phyloP scores from a whole-genome alignment of 2,797 vertebrate genomes.

The Echeneis naucrates region DNA sequence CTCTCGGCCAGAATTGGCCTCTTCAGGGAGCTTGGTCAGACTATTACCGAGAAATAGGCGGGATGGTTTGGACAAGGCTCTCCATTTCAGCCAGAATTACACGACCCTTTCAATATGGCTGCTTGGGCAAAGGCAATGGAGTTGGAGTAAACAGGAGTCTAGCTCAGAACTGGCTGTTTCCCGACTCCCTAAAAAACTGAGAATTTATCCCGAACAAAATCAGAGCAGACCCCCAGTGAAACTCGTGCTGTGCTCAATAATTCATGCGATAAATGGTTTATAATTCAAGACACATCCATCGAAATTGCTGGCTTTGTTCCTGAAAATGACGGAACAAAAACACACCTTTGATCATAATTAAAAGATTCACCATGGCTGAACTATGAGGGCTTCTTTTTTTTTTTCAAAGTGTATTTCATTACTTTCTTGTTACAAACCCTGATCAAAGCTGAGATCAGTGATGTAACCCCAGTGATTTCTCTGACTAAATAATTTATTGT shows the following conservation, averaged over 20 bases:
- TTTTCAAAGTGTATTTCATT: slow-evolving; percentile 9
- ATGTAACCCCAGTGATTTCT: slow-evolving; percentile 20
- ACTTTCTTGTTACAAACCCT: slow-evolving; percentile 15
- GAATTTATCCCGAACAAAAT: slow-evolving; percentile 16
- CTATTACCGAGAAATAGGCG: slow-evolving; percentile 68
- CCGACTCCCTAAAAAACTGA: background rate
- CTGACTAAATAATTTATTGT: slow-evolving; percentile 30
- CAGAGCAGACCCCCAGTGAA: background rate
- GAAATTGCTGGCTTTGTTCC: slow-evolving; percentile 58
- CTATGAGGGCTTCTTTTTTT: background rate
- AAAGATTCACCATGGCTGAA: slow-evolving; percentile 46
- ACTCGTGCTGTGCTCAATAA: slow-evolving; percentile 31
- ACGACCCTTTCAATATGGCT: slow-evolving; percentile 42
- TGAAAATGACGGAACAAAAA: slow-evolving; percentile 40
- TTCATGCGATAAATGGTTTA: slow-evolving; percentile 55
- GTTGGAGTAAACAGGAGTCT: slow-evolving; percentile 26
- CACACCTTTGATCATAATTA: slow-evolving; percentile 60
- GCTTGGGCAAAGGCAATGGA: slow-evolving; percentile 31
- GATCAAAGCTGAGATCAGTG: slow-evolving; percentile 53
- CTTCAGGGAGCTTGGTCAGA: slow-evolving; percentile 61
- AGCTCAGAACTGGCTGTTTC: background rate
- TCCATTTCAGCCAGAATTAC: slow-evolving; percentile 58
- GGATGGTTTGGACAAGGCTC: slow-evolving; percentile 50
- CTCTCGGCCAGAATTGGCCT: slow-evolving; percentile 58
- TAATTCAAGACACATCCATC: slow-evolving; percentile 59